Evolutionary conservation across 2,888 invertebrate species (phyloP).

Genomic region (Biston stratarius): DNA sequence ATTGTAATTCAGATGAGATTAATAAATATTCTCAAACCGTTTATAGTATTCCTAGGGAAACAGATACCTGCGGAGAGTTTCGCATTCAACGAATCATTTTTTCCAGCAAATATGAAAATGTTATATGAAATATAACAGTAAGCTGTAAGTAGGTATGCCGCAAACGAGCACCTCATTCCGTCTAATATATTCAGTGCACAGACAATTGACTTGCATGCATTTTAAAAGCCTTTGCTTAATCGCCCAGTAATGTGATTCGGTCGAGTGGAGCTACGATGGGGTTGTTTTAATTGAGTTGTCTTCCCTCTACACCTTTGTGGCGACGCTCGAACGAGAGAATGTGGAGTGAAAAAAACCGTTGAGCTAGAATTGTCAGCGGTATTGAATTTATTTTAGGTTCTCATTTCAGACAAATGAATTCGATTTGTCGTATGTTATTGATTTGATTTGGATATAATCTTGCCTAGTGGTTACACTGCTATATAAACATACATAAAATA

Average conservation of each 20-base stretch:
- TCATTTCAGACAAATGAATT: not conserved
- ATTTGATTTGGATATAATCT: not conserved
- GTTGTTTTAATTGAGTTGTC: conserved; percentile 79
- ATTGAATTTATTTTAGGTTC: conserved; percentile 9
- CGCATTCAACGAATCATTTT: not conserved
- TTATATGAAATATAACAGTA: no score
- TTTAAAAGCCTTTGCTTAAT: conserved; percentile 59
- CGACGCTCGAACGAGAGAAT: conserved; percentile 56
- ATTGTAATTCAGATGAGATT: no score
- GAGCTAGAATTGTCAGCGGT: conserved; percentile 46
- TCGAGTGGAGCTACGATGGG: conserved; percentile 56
- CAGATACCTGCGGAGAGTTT: no score
- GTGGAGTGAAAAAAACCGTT: conserved; percentile 40
- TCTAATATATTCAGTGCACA: conserved; percentile 45
- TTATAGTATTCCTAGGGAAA: no score
- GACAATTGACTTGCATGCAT: conserved; percentile 46
- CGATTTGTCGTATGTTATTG: not conserved
- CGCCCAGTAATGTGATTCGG: conserved; percentile 68
- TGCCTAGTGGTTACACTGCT: no score
- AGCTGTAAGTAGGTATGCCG: conserved; percentile 8
- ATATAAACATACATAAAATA: no score
- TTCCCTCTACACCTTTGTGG: conserved; percentile 74
- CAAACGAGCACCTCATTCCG: conserved; percentile 41
- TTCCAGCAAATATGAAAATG: conserved; percentile 5
- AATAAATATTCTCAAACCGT: no score